Base-by-base conservation (phyloP, 1,140 invertebrate species). In the Drosophila melanogaster region DNA sequence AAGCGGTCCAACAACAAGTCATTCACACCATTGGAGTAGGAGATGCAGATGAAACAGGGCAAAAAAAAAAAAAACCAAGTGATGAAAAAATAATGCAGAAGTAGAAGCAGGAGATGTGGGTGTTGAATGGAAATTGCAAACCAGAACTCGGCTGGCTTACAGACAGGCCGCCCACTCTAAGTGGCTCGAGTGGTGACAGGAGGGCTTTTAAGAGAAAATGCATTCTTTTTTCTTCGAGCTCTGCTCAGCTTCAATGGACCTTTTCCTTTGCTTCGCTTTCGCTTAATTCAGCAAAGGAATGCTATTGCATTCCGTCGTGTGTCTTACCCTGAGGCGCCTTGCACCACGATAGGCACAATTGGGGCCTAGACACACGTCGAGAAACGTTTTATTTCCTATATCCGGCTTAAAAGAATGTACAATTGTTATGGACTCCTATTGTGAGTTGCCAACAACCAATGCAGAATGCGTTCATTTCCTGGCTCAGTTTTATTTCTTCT, bases 21-120 rank as follows among this genome's bases (percentile, higher is more conserved):
- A 83, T 84, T 84, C 80, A 83, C 81, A 79, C 75, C 47, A 87
- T 40, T 33, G 46, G 22, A 50, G 24, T 17, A n/a, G 33, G 47
- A 64, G 17, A 19, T 15, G 24, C 15, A 33, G 37, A 26, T 33
- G 50, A 11, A 17, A 26, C 33, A 44, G 12, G n/a, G 11, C 22
- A 49, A 30, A 49, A 49, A 7, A 30, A 30, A 30, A 24, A 46
- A 24, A 46, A 46, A 46, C n/a, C n/a, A n/a, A n/a, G n/a, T 3
- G 4, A 24, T 19, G 19, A 4, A 5, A 7, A 41, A 41, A 30
- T 2, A 17, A 17, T 4, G 11, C 6, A 12, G 26, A 7, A 46
- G 51, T 14, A 19, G 26, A 7, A 46, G 51, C 8, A n/a, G 33
- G 56, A 30, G 22, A 30, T 47, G 4, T 19, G 14, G 26, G 37